phyloP scores from a whole-genome alignment of 2,113 vertebrate genomes.

The Actenoides hombroni region DNA sequence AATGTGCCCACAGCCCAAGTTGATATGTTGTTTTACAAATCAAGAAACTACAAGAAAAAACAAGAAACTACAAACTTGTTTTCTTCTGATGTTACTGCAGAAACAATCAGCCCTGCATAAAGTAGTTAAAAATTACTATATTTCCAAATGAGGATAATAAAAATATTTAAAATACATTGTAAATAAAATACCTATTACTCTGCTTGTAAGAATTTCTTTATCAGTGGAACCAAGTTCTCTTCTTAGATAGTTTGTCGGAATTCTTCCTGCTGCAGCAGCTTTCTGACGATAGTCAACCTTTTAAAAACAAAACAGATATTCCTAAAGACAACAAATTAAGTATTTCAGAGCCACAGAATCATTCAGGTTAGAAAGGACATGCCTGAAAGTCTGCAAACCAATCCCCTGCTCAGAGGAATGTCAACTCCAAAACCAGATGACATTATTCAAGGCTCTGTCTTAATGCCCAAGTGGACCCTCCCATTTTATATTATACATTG shows the following conservation, averaged over 20 bases:
- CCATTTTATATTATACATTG: fast-evolving
- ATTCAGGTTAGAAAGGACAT: neutral
- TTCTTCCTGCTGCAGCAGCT: conserved; percentile 94
- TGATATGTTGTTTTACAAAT: neutral
- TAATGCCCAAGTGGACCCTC: neutral
- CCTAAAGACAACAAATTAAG: neutral
- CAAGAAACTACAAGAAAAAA: neutral
- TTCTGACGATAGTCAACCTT: conserved; percentile 98
- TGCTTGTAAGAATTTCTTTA: conserved; percentile 94
- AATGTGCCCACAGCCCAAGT: fast-evolving
- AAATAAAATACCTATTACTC: conserved; percentile 80
- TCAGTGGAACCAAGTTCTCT: conserved; percentile 91
- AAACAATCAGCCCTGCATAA: neutral
- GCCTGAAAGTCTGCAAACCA: neutral
- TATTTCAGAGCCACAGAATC: neutral
- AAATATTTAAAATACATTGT: neutral
- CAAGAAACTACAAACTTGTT: neutral
- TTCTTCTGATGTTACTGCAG: neutral
- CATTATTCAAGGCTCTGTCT: neutral
- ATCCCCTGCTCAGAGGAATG: neutral
- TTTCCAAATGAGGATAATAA: neutral
- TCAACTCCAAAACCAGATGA: neutral
- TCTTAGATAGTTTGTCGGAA: conserved; percentile 95
- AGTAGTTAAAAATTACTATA: neutral
- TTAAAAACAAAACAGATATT: neutral